These are phyloP conservation scores for Drosophila erecta DNA, from an alignment of 1,140 invertebrate genomes.

Conservation along the genomic window DNA sequence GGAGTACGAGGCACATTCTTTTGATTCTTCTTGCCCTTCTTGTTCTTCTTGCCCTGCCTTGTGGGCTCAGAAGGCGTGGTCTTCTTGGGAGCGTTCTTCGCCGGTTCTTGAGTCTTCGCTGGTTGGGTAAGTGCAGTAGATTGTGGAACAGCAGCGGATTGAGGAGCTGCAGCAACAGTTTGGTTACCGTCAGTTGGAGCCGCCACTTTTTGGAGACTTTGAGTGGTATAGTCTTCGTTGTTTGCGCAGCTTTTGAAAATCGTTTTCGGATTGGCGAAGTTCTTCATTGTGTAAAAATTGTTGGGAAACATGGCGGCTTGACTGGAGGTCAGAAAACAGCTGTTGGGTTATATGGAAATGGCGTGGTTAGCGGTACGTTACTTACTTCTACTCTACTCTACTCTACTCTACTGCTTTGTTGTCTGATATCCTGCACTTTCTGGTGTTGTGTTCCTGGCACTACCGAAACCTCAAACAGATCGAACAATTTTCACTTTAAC, in stretches of 20 bases:
- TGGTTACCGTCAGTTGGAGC: neutral
- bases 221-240: neutral
- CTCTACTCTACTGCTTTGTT: neutral
- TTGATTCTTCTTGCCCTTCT: constrained; percentile 8
- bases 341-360: neutral
- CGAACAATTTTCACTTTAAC: neutral
- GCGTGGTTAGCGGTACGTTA: neutral
- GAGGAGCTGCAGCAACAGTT: constrained; percentile 6
- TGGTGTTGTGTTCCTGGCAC: constrained; percentile 14
- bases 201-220: neutral
- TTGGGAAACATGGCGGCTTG: constrained; percentile 51
- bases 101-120: neutral
- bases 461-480: constrained; percentile 3
- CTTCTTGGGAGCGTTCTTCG: constrained; percentile 11
- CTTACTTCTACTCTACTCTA: constrained; percentile 17
- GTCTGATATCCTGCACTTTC: neutral
- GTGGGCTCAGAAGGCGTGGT: neutral
- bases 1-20: neutral
- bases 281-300: constrained; percentile 62
- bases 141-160: constrained; percentile 4
- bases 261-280: constrained; percentile 57
- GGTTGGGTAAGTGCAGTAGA: neutral
- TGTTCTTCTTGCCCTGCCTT: constrained; percentile 6
- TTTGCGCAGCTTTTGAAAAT: neutral
- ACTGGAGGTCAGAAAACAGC: neutral